phyloP scores from a whole-genome alignment of 2,113 vertebrate species.

The Actenoides lindsayi region DNA sequence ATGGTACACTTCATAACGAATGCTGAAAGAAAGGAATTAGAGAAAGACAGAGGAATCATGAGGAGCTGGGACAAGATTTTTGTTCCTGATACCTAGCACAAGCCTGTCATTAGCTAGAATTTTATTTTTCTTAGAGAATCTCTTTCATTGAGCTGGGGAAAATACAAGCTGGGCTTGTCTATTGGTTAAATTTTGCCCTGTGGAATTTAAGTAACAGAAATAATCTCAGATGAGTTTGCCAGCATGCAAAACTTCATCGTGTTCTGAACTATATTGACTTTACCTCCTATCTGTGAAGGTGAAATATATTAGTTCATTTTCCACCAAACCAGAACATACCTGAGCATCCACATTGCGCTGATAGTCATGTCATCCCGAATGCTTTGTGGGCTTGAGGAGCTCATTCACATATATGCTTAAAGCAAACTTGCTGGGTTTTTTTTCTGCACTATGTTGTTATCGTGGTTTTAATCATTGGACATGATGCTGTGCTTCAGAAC shows the following conservation, averaged over 20 bases:
- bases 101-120: neutral
- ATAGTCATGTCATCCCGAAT: rapidly evolving
- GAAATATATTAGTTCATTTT: neutral
- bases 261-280: neutral
- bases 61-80: neutral
- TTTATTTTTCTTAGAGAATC: neutral
- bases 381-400: neutral
- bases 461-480: neutral
- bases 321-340: neutral
- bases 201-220: neutral
- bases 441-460: neutral
- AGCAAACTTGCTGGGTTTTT: neutral
- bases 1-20: neutral
- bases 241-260: neutral
- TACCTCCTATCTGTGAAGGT: neutral
- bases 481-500: neutral
- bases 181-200: neutral
- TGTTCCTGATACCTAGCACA: neutral
- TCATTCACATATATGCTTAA: neutral
- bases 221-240: neutral
- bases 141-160: neutral
- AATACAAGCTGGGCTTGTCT: neutral
- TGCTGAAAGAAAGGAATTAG: neutral
- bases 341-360: neutral
- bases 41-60: neutral